These are phyloP conservation scores for Notoglanidium macrostoma DNA, from an alignment of 2,797 vertebrate species.

Conservation along the genomic window DNA sequence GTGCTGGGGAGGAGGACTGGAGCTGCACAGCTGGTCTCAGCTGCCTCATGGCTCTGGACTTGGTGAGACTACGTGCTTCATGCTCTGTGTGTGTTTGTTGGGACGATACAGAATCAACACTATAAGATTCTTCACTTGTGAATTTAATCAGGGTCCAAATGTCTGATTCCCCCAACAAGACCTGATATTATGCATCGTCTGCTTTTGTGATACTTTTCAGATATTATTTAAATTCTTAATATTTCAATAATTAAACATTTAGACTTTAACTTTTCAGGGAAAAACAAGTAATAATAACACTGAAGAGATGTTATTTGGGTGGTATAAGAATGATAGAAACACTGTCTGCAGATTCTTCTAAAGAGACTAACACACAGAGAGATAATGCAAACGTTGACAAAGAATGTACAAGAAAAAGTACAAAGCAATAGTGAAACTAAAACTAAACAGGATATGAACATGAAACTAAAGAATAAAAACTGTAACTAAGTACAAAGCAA, in stretches of 20 bases:
- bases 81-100: not conserved
- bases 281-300: too few relatives aligned
- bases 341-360: not conserved
- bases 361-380: not conserved
- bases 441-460: not conserved
- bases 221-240: not conserved
- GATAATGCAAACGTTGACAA: not conserved
- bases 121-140: not conserved
- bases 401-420: not conserved
- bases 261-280: not conserved
- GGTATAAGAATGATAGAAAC: not conserved
- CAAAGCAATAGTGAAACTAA: not conserved
- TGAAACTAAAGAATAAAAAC: not conserved
- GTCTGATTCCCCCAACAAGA: not conserved
- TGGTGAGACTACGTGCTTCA: conserved; percentile 70
- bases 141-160: not conserved
- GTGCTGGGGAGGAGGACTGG: conserved; percentile 83
- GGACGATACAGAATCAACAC: not conserved
- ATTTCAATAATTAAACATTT: not conserved
- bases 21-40: conserved; percentile 89
- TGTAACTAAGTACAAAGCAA: not conserved
- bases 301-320: too few relatives aligned
- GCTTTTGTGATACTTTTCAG: not conserved
- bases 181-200: not conserved
- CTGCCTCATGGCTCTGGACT: conserved; percentile 93